Evolutionary conservation across 1,140 invertebrate genomes (phyloP).

Genomic region (Lordiphosa stackelbergi): DNA sequence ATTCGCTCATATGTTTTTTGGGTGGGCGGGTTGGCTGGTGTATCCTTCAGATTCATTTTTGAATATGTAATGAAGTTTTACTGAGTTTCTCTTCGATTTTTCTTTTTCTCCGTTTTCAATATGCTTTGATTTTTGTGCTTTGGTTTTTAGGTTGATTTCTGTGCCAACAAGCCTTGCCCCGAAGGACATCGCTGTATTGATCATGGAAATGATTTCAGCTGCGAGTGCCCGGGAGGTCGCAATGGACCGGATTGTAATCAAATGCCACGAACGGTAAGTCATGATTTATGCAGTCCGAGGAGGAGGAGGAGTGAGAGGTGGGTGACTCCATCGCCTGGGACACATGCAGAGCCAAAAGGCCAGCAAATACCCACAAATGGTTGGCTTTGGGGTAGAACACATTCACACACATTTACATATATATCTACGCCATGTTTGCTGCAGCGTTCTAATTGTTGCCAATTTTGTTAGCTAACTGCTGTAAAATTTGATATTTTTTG

Average conservation of each 20-base stretch:
- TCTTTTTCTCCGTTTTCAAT: slow-evolving; percentile 32
- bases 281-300: slow-evolving; percentile 69
- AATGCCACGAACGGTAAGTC: slow-evolving; percentile 79
- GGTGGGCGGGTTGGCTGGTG: slow-evolving; percentile 4
- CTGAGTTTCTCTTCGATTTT: slow-evolving; percentile 9
- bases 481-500: slow-evolving; percentile 23
- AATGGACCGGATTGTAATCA: slow-evolving; percentile 82
- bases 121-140: slow-evolving; percentile 48
- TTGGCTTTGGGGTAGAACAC: slow-evolving; percentile 22
- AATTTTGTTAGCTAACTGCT: slow-evolving; percentile 29
- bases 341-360: slow-evolving; percentile 43
- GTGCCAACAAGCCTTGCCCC: slow-evolving; percentile 84
- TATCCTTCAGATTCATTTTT: slow-evolving; percentile 53
- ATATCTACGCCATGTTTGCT: slow-evolving; percentile 5
- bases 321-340: slow-evolving; percentile 10
- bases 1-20: slow-evolving; percentile 13
- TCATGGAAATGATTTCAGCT: slow-evolving; percentile 84
- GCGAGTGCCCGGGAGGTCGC: slow-evolving; percentile 85
- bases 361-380: slow-evolving; percentile 55
- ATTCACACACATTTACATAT: slow-evolving; percentile 1
- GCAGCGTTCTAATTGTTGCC: slow-evolving; percentile 36
- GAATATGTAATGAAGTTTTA: slow-evolving; percentile 63
- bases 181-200: slow-evolving; percentile 82
- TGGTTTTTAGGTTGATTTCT: slow-evolving; percentile 82
- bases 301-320: background rate